Percentiles rank a stretch among this genome's conserved stretches.
Conservation (phyloP, 1,140 invertebrate genomes). For the Apis mellifera region Amel_HAv3.1 CM009931.2:19623001-19623500, state of each 20-base stretch:
- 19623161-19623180: background rate
- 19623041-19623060: background rate
- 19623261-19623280: background rate
- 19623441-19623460: background rate
- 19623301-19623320: background rate
- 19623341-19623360: background rate
- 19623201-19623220: background rate
- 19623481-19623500: background rate
- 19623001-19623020: background rate
- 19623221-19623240: background rate
- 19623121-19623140: background rate
- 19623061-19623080: background rate
- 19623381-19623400: background rate
- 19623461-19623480: background rate
- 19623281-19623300: background rate
- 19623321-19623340: background rate
- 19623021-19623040: background rate
- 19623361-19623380: background rate
- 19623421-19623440: background rate
- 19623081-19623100: background rate
- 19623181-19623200: background rate
- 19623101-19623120: background rate
- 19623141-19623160: no score
- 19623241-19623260: background rate
- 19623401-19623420: background rate